Percentiles rank a stretch among this genome's conserved stretches.
phyloP scores from a whole-genome alignment of 2,888 invertebrate genomes.

The Aphidoletes aphidimyza region DNA sequence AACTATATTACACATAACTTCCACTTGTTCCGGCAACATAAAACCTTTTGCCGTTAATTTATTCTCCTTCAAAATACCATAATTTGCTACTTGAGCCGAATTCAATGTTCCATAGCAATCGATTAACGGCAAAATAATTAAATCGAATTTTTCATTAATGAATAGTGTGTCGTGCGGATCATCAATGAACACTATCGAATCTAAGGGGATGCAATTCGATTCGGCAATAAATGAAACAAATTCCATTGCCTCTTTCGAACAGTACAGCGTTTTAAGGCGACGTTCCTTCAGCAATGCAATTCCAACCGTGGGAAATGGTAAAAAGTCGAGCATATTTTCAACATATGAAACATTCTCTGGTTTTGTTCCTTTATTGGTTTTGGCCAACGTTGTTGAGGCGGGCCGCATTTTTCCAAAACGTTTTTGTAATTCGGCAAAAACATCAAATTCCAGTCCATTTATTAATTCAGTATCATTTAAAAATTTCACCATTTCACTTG shows the following conservation, averaged over 20 bases:
- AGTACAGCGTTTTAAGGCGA: conserved; percentile 67
- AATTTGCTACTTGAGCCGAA: conserved; percentile 63
- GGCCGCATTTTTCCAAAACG: conserved; percentile 59
- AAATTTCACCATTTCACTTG: conserved; percentile 65
- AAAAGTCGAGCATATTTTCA: conserved; percentile 68
- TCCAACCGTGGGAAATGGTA: conserved; percentile 74
- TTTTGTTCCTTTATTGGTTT: not conserved
- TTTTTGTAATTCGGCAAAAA: conserved; percentile 59
- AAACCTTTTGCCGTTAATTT: conserved; percentile 67
- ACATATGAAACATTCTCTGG: conserved; percentile 59
- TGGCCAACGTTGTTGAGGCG: not conserved
- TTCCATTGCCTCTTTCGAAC: conserved; percentile 66
- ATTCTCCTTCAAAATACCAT: conserved; percentile 62
- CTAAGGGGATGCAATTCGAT: conserved; percentile 65
- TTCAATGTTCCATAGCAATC: conserved; percentile 71
- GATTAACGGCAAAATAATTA: conserved; percentile 70
- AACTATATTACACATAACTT: conserved; percentile 71
- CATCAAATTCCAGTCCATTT: conserved; percentile 65
- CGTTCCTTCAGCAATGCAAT: conserved; percentile 69
- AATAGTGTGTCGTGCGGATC: conserved; percentile 59
- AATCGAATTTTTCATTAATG: conserved; percentile 67
- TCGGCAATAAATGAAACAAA: conserved; percentile 67
- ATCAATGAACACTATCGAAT: conserved; percentile 65
- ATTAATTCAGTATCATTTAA: conserved; percentile 69
- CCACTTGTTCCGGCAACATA: conserved; percentile 69